phyloP scores from a whole-genome alignment of 2,113 vertebrate genomes.

The Lamprologus sp. region DNA sequence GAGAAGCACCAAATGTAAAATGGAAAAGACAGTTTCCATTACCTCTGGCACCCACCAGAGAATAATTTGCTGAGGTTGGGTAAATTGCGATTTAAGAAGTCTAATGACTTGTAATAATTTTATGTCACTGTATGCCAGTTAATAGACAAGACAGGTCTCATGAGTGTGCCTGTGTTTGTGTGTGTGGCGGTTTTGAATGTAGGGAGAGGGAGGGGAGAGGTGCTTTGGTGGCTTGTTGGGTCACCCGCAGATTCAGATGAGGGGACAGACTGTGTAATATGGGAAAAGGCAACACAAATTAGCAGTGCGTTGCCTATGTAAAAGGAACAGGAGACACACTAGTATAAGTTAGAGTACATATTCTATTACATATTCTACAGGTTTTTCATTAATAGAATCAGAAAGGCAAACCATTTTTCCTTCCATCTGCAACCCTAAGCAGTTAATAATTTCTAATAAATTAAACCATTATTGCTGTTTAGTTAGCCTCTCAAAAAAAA shows the following conservation, averaged over 20 bases:
- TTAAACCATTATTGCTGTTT: neutral
- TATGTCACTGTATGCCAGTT: conserved; percentile 73
- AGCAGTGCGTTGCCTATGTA: conserved; percentile 7
- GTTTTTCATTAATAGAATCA: neutral
- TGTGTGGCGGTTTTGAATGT: neutral
- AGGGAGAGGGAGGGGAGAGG: neutral
- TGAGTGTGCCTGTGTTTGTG: neutral
- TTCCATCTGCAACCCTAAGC: neutral
- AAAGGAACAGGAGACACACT: neutral
- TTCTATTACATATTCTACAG: neutral
- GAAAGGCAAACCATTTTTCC: neutral
- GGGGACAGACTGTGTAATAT: conserved; percentile 25
- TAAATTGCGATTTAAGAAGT: conserved; percentile 85
- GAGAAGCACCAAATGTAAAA: conserved; percentile 65
- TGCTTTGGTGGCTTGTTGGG: neutral
- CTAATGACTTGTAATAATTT: conserved; percentile 84
- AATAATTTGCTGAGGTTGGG: conserved; percentile 77
- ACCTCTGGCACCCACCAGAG: conserved; percentile 67
- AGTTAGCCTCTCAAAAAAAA: neutral
- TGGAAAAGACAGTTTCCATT: conserved; percentile 81
- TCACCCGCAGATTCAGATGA: conserved; percentile 26
- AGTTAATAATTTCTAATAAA: neutral
- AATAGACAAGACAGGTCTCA: conserved; percentile 53
- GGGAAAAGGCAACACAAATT: conserved; percentile 3
- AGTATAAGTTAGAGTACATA: neutral